Evolutionary conservation across 2,113 vertebrate species (phyloP).

Genomic region (Oenanthe oenanthe): DNA sequence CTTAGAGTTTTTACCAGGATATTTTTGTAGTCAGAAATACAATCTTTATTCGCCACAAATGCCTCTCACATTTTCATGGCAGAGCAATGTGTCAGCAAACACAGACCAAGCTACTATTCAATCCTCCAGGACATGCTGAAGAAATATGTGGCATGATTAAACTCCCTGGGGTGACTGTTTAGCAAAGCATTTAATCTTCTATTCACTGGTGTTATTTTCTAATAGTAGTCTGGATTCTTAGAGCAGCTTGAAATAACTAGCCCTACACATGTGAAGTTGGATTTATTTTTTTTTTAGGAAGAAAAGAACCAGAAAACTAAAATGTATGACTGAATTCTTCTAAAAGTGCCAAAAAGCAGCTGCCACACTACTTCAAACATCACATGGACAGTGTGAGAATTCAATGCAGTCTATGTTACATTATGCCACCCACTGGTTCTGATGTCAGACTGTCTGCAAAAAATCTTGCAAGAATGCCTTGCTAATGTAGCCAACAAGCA

Average conservation of each 20-base stretch:
- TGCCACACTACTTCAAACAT: slow-evolving; percentile 17
- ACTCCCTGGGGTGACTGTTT: background rate
- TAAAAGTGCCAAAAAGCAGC: slow-evolving; percentile 12
- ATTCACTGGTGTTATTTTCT: slow-evolving; percentile 15
- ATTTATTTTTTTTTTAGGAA: background rate
- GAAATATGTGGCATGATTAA: background rate
- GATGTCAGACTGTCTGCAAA: slow-evolving; percentile 43
- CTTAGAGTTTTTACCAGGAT: background rate
- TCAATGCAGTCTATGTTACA: slow-evolving; percentile 12
- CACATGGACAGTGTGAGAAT: background rate
- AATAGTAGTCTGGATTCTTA: background rate
- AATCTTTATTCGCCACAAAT: background rate
- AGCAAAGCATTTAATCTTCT: slow-evolving; percentile 1
- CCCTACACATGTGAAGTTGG: background rate
- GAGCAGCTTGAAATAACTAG: background rate
- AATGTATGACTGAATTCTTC: background rate
- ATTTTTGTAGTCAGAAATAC: slow-evolving; percentile 20
- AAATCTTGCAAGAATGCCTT: background rate
- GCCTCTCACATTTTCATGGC: background rate
- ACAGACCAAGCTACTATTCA: background rate
- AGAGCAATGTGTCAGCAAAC: background rate
- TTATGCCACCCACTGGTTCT: slow-evolving; percentile 54
- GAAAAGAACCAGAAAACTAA: slow-evolving; percentile 12
- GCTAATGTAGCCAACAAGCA: background rate
- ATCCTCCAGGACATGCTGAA: background rate